Evolutionary conservation across 1,140 invertebrate species (phyloP).

Genomic region (Archegozetes longisetosus): DNA sequence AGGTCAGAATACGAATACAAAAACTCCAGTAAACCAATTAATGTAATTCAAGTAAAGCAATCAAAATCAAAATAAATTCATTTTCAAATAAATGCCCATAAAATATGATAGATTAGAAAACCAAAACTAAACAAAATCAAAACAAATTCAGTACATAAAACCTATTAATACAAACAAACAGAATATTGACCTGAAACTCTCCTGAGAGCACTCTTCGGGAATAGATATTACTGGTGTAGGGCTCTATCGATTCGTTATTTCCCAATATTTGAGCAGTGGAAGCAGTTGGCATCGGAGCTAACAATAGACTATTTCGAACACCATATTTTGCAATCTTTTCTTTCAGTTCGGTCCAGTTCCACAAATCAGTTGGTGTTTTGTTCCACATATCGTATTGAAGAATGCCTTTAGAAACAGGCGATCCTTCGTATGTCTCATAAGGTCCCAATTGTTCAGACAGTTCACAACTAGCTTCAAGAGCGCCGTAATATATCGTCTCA

Average conservation of each 20-base stretch:
- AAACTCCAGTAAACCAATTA: too few relatives aligned
- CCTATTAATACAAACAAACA: too few relatives aligned
- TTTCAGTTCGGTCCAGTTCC: slow-evolving; percentile 76
- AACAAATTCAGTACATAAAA: slow-evolving; percentile 1
- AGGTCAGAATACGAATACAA: too few relatives aligned
- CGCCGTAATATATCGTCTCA: slow-evolving; percentile 95
- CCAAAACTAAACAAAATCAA: slow-evolving; percentile 1
- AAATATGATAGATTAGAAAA: slow-evolving; percentile 1
- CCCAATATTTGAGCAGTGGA: slow-evolving; percentile 98
- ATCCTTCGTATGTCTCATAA: slow-evolving; percentile 81
- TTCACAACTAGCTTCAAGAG: slow-evolving; percentile 90
- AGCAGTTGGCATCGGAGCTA: slow-evolving; percentile 98
- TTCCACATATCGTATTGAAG: slow-evolving; percentile 98
- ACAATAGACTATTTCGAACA: slow-evolving; percentile 77
- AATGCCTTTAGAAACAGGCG: slow-evolving; percentile 85
- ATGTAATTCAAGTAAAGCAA: too few relatives aligned
- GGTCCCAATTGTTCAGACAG: slow-evolving; percentile 66
- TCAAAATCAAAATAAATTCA: too few relatives aligned
- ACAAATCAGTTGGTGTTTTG: slow-evolving; percentile 66
- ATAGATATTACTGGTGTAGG: slow-evolving; percentile 96
- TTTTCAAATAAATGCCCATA: too few relatives aligned
- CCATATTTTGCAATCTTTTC: slow-evolving; percentile 75
- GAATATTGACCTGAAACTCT: slow-evolving; percentile 56
- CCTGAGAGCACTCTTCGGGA: slow-evolving; percentile 81
- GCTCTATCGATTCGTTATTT: slow-evolving; percentile 96